These are phyloP conservation scores for Capitulum mitella DNA, from an alignment of 2,888 invertebrate genomes.

Conservation along the genomic window DNA sequence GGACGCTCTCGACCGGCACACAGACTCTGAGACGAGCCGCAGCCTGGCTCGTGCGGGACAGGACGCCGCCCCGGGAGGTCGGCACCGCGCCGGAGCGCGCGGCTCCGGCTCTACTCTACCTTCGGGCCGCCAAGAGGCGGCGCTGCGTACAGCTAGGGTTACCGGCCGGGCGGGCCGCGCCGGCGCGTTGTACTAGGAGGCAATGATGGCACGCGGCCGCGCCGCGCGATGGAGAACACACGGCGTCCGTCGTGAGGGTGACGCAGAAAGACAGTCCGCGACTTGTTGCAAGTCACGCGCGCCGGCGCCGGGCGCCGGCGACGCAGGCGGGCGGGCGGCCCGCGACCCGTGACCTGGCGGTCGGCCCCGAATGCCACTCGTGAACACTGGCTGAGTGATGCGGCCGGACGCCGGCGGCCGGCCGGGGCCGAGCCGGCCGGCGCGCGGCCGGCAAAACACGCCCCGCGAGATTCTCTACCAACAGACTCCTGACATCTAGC, in stretches of 20 bases:
- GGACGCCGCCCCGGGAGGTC: not conserved
- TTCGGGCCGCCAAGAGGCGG: not conserved
- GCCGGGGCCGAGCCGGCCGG: not conserved
- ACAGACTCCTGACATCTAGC: constrained; percentile 2
- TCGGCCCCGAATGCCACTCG: not conserved
- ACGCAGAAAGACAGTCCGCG: constrained; percentile 14
- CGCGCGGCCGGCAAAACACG: not conserved
- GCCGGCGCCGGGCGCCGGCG: not conserved
- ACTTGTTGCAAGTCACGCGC: not conserved
- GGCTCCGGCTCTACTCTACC: not conserved
- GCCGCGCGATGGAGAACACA: not conserved
- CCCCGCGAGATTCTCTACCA: not conserved
- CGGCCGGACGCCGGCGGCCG: not conserved
- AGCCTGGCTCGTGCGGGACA: not conserved
- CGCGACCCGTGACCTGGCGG: not conserved
- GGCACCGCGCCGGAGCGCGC: not conserved
- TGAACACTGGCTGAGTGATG: not conserved
- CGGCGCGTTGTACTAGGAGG: not conserved
- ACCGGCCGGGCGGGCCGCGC: not conserved
- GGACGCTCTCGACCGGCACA: not conserved
- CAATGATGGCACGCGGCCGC: not conserved
- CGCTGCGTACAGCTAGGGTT: not conserved
- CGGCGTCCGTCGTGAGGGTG: constrained; percentile 7
- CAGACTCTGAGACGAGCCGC: too few relatives aligned
- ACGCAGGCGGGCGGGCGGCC: not conserved